Conservation (phyloP, 2,797 vertebrate genomes). For the Microchirus variegatus region DNA sequence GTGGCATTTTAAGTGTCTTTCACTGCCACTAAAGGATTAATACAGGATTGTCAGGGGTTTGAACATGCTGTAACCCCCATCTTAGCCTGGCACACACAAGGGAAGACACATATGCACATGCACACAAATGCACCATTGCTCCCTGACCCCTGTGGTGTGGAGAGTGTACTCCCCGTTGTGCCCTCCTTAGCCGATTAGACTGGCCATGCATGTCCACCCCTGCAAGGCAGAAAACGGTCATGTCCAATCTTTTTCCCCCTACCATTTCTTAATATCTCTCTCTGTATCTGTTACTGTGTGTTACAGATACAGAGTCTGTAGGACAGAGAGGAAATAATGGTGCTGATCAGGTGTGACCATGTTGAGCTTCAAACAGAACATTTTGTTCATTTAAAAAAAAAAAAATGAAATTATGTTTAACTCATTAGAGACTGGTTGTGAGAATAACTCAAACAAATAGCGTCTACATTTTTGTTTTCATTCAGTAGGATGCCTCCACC, state of each 20-base stretch:
- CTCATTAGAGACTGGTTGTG: too few species aligned
- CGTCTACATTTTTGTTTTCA: too few species aligned
- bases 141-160: conserved; percentile 55
- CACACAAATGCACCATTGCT: background rate
- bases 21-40: background rate
- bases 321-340: too few species aligned
- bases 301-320: conserved; percentile 25
- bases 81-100: too few species aligned
- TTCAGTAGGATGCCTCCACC: too few species aligned
- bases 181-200: conserved; percentile 61
- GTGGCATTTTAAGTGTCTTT: conserved; percentile 30
- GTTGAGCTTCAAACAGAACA: too few species aligned
- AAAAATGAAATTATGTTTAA: too few species aligned
- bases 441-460: too few species aligned
- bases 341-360: background rate
- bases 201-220: conserved; percentile 55
- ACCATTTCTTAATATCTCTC: conserved; percentile 33
- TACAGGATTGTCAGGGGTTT: too few species aligned
- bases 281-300: conserved; percentile 32
- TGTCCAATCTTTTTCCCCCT: conserved; percentile 46
- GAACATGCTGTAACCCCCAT: too few species aligned
- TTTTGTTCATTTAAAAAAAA: too few species aligned
- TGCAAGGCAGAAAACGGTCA: conserved; percentile 56
- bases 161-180: conserved; percentile 32
- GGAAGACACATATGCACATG: background rate